phyloP scores from a whole-genome alignment of 1,140 invertebrate species.

The Akabosia matsudoensis region DNA sequence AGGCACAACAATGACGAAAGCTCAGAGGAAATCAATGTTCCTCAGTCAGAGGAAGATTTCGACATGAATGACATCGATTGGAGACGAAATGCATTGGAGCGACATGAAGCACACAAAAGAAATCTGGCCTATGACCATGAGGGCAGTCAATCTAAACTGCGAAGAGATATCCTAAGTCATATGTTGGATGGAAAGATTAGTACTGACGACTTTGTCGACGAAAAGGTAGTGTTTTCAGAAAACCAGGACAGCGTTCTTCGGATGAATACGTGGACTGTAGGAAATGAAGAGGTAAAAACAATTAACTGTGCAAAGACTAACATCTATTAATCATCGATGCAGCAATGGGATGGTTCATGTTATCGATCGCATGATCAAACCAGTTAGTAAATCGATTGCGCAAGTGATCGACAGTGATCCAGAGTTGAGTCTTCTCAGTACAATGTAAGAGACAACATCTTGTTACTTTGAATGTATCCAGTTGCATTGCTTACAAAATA shows the following conservation, averaged over 20 bases:
- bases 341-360: constrained; percentile 59
- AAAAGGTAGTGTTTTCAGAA: constrained; percentile 53
- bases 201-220: constrained; percentile 42
- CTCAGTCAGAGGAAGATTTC: neutral
- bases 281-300: constrained; percentile 54
- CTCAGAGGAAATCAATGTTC: neutral
- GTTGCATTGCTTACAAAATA: neutral
- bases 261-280: constrained; percentile 60
- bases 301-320: constrained; percentile 58
- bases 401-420: constrained; percentile 55
- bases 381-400: constrained; percentile 54
- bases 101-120: constrained; percentile 29
- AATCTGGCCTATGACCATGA: neutral
- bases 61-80: constrained; percentile 30
- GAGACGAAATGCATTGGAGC: constrained; percentile 28
- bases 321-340: constrained; percentile 52
- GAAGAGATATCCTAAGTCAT: constrained; percentile 31
- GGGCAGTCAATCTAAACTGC: constrained; percentile 6
- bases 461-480: neutral
- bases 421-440: constrained; percentile 56
- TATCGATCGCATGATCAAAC: constrained; percentile 55
- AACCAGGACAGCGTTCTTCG: constrained; percentile 57
- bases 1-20: neutral
- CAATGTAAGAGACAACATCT: constrained; percentile 50
- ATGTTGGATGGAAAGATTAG: constrained; percentile 30